Evolutionary conservation across 1,140 invertebrate genomes (phyloP), one percentile per base, ranked within the genome.

Genomic region (Cherax destructor): DNA sequence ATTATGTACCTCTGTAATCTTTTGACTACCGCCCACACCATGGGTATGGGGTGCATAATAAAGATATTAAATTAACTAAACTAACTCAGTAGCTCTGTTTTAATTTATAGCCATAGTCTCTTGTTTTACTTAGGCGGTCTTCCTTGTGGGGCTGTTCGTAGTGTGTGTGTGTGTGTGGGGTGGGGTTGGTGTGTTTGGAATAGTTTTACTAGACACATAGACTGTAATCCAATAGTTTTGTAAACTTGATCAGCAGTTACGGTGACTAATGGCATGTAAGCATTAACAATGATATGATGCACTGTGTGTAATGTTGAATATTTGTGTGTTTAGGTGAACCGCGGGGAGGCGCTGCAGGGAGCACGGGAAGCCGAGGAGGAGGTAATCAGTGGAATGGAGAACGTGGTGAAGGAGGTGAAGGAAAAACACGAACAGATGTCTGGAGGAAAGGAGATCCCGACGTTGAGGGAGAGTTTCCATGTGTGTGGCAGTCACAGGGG

Each of bases 331-430:
- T 74, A 80, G 72, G 50, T 80, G 3, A 77, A 69, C 41, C 76
- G 24, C 16, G 47, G 52, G n/a, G 61, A 77, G 61, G 86, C 77
- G 18, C 13, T 81, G 52, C 76, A 74, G 41, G 52, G 65, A 24
- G 52, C 41, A 21, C 81, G 47, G 52, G 76, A 78, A 4, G 24
- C 10, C 3, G 69, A 76, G 24, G 76, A 86, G 76, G 41, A 86
- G 41, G 78, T 49, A 16, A 61, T 78, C 65, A 61, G 52, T 6
- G 52, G 49, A 16, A 69, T 86, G 24, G 52, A 52, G 56, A 21
- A 49, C 16, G 76, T 74, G 69, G 76, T 65, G 30, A n/a, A 80
- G 69, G 85, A 78, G 41, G 85, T 78, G 85, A 74, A 80, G 13
- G 85, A 74, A 24, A 47, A 24, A 11, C 85, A 80, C 7, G 11